Percentiles rank a stretch among this genome's conserved stretches.
phyloP scores from a whole-genome alignment of 1,140 invertebrate species.

The Tetramorium simillimum region DNA sequence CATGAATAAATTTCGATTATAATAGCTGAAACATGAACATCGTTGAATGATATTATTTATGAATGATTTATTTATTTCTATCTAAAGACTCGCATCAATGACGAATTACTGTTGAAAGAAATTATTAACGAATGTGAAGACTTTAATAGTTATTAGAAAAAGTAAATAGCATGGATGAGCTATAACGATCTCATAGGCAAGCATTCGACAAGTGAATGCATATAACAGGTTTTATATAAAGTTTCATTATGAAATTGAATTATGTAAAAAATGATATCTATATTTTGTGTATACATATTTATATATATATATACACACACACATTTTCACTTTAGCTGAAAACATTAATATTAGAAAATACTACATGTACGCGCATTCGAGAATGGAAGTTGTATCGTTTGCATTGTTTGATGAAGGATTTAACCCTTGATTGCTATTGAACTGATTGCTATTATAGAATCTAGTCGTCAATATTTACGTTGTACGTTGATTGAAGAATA shows the following conservation, averaged over 20 bases:
- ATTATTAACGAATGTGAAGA: slow-evolving; percentile 34
- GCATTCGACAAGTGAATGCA: slow-evolving; percentile 64
- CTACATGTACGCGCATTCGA: slow-evolving; percentile 46
- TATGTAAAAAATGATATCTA: slow-evolving; percentile 68
- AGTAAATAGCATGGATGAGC: slow-evolving; percentile 66
- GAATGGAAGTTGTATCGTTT: slow-evolving; percentile 69
- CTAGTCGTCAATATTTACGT: slow-evolving; percentile 43
- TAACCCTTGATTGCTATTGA: slow-evolving; percentile 72
- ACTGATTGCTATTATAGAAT: slow-evolving; percentile 35
- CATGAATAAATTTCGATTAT: slow-evolving; percentile 54
- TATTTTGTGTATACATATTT: slow-evolving; percentile 65
- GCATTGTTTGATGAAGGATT: slow-evolving; percentile 65
- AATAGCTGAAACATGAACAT: slow-evolving; percentile 29
- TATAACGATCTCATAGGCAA: slow-evolving; percentile 57
- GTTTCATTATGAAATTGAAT: slow-evolving; percentile 70
- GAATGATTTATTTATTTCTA: slow-evolving; percentile 30
- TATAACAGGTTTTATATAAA: slow-evolving; percentile 68
- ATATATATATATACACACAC: slow-evolving; percentile 68
- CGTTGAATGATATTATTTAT: not conserved
- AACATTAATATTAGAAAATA: slow-evolving; percentile 73
- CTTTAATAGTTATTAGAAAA: slow-evolving; percentile 62
- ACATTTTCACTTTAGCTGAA: slow-evolving; percentile 59
- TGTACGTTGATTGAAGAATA: slow-evolving; percentile 43
- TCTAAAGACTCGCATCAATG: slow-evolving; percentile 10
- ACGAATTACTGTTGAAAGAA: slow-evolving; percentile 18